phyloP scores from a whole-genome alignment of 2,888 invertebrate species.

The Spilarctia lutea region DNA sequence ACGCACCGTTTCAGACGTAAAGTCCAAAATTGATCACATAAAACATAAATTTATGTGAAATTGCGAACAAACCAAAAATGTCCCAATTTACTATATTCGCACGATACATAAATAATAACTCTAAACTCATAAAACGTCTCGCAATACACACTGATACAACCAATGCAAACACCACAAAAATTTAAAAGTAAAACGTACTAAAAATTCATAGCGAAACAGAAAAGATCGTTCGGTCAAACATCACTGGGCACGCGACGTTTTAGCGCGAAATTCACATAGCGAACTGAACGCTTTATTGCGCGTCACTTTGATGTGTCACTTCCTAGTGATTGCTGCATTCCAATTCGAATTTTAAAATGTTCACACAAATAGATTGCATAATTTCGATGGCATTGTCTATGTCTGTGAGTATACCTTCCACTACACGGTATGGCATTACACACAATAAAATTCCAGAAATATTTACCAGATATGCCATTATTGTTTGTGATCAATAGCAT shows the following conservation, averaged over 20 bases:
- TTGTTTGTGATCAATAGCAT: not conserved
- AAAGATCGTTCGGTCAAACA: constrained; percentile 30
- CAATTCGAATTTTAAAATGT: constrained; percentile 66
- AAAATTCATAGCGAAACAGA: constrained; percentile 47
- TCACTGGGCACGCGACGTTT: constrained; percentile 46
- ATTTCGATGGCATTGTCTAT: constrained; percentile 53
- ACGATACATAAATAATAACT: not conserved
- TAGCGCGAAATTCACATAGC: constrained; percentile 57
- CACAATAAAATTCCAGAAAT: not conserved
- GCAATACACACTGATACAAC: constrained; percentile 20
- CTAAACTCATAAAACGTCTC: constrained; percentile 9
- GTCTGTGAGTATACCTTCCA: constrained; percentile 25
- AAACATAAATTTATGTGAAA: not conserved
- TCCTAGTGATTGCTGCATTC: constrained; percentile 61
- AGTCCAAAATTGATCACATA: not conserved
- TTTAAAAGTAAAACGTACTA: constrained; percentile 38
- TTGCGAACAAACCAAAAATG: constrained; percentile 3
- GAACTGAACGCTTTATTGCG: constrained; percentile 62
- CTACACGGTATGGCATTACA: too few species aligned
- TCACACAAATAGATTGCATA: constrained; percentile 67
- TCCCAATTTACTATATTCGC: not conserved
- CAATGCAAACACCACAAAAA: constrained; percentile 25
- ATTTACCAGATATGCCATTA: not conserved
- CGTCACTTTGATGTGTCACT: constrained; percentile 71
- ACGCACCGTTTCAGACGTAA: not conserved